Conservation (phyloP, 1,140 invertebrate species). For the Octopus sinensis region DNA sequence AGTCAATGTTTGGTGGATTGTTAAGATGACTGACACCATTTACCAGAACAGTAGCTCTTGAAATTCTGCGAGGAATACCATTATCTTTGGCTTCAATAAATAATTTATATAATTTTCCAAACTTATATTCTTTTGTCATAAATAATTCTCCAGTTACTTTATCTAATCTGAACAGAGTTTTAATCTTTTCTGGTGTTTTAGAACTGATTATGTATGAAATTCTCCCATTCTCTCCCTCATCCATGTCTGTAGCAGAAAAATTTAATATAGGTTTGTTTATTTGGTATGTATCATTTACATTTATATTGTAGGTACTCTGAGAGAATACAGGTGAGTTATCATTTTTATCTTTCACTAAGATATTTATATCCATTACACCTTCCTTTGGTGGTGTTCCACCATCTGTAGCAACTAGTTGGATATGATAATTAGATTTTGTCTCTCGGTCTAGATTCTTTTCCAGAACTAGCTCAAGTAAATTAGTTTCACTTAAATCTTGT, state of each 20-base stretch:
- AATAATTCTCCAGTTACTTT: constrained; percentile 29
- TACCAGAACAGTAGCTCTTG: constrained; percentile 27
- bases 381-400: constrained; percentile 77
- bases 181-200: constrained; percentile 86
- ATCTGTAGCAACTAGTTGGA: constrained; percentile 84
- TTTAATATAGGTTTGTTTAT: constrained; percentile 29
- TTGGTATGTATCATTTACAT: constrained; percentile 28
- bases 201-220: constrained; percentile 68
- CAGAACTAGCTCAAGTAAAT: constrained; percentile 41
- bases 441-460: constrained; percentile 73
- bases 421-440: constrained; percentile 81
- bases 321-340: constrained; percentile 72
- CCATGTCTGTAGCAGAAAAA: constrained; percentile 36
- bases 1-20: constrained; percentile 34
- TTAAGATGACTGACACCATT: constrained; percentile 33
- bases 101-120: constrained; percentile 28
- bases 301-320: constrained; percentile 27
- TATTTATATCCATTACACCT: constrained; percentile 66
- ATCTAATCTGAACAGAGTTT: constrained; percentile 78
- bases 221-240: constrained; percentile 43
- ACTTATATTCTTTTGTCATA: constrained; percentile 27
- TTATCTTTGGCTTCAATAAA: constrained; percentile 34
- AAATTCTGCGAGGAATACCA: constrained; percentile 28
- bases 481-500: constrained; percentile 36
- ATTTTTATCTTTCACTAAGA: constrained; percentile 37